Conservation (phyloP, 1,140 invertebrate species). For the Babylonia areolata region DNA sequence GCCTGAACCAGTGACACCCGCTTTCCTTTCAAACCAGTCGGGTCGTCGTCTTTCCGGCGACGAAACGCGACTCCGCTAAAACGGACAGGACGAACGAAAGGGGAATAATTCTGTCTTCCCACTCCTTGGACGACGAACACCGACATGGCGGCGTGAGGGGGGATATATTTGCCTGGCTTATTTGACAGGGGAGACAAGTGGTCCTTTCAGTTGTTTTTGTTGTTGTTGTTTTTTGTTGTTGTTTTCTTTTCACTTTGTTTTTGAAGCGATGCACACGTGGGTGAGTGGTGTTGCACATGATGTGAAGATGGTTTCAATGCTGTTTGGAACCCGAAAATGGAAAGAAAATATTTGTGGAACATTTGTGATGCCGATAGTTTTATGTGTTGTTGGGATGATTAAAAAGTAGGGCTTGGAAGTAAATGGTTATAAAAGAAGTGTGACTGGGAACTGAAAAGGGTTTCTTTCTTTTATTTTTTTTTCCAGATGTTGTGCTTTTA, state of each 20-base stretch:
- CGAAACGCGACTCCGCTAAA: constrained; percentile 10
- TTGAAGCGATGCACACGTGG: no score
- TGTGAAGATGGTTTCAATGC: not conserved
- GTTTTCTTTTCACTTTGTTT: no score
- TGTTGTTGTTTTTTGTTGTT: no score
- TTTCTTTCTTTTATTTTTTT: not conserved
- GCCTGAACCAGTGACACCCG: not conserved
- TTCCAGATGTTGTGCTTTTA: not conserved
- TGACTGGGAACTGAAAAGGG: not conserved
- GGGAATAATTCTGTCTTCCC: not conserved
- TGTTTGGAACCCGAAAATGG: constrained; percentile 3
- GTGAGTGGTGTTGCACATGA: not conserved
- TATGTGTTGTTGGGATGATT: not conserved
- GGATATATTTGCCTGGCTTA: no score
- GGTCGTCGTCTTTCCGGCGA: not conserved
- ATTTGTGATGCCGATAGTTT: not conserved
- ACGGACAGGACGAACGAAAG: not conserved
- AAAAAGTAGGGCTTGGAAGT: not conserved
- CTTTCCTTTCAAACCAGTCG: not conserved
- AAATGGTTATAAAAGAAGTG: not conserved
- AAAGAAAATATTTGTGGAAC: constrained; percentile 7
- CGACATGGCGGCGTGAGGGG: no score
- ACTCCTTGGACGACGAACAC: no score
- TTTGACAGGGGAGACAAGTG: no score
- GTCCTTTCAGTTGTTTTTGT: no score